Evolutionary conservation across 2,113 vertebrate species (phyloP).

Genomic region (Hyperoodon ampullatus): DNA sequence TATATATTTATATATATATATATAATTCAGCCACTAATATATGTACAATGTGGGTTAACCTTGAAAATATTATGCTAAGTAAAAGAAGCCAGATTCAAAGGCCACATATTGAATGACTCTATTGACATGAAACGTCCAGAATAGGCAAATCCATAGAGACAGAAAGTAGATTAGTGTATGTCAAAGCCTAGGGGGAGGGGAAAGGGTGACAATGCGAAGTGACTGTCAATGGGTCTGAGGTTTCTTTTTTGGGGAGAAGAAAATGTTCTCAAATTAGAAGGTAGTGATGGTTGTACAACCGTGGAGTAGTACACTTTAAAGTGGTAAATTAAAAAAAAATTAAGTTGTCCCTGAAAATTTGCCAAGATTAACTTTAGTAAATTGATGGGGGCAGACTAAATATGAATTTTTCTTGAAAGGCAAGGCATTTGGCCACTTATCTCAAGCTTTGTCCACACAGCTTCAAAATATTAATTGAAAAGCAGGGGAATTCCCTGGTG

Average conservation of each 20-base stretch:
- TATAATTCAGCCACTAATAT: neutral
- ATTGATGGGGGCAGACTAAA: neutral
- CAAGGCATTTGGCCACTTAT: neutral
- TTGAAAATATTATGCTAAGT: neutral
- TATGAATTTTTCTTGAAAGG: neutral
- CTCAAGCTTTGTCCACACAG: neutral
- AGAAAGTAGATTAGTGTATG: neutral
- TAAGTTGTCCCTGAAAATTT: neutral
- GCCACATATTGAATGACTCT: neutral
- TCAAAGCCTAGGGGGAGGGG: neutral
- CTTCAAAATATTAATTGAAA: slow-evolving; percentile 36
- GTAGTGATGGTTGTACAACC: neutral
- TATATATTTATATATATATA: neutral
- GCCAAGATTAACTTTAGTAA: neutral
- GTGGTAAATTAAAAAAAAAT: neutral
- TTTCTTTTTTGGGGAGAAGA: neutral
- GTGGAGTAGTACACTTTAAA: neutral
- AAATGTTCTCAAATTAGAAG: neutral
- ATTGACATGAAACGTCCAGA: neutral
- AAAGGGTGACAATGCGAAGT: neutral
- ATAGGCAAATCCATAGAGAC: neutral
- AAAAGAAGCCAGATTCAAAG: neutral
- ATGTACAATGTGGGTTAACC: neutral
- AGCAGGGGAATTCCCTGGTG: too few species aligned
- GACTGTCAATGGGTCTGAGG: neutral